phyloP scores from a whole-genome alignment of 2,888 invertebrate species.

The Drosophila anomalata region DNA sequence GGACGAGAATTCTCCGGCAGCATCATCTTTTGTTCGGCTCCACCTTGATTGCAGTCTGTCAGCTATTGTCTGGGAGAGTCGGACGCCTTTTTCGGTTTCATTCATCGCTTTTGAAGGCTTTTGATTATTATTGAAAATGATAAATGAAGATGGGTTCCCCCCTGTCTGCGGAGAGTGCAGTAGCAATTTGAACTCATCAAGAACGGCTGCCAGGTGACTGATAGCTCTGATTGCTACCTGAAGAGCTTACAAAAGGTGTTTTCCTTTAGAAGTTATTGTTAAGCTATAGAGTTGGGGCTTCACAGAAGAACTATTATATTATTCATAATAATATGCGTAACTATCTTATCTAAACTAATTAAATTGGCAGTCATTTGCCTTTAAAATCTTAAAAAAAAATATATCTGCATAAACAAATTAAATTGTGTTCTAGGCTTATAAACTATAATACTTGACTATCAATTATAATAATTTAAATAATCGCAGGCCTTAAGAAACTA shows the following conservation, averaged over 20 bases:
- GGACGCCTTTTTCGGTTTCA: constrained; percentile 59
- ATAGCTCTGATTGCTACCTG: constrained; percentile 65
- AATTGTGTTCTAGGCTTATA: not conserved
- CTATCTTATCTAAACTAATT: not conserved
- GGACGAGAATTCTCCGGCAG: constrained; percentile 22
- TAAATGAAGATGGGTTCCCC: constrained; percentile 73
- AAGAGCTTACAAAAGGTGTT: constrained; percentile 29
- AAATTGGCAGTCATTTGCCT: not conserved
- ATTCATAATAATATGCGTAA: not conserved
- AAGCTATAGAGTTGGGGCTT: not conserved
- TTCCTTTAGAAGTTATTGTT: not conserved
- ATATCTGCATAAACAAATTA: not conserved
- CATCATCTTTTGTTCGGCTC: constrained; percentile 40
- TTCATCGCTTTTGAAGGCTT: constrained; percentile 68
- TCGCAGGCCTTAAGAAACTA: not conserved
- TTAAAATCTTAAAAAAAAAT: not conserved
- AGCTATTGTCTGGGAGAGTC: constrained; percentile 46
- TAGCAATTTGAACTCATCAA: constrained; percentile 70
- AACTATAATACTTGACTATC: not conserved
- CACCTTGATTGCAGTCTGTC: constrained; percentile 42
- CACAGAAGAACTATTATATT: too few relatives aligned
- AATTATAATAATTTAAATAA: constrained; percentile 6
- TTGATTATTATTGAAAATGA: constrained; percentile 81
- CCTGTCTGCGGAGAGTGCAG: constrained; percentile 53
- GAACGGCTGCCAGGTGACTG: constrained; percentile 44